Evolutionary conservation across 2,888 invertebrate genomes (phyloP).

Genomic region (Ellobium chinense): DNA sequence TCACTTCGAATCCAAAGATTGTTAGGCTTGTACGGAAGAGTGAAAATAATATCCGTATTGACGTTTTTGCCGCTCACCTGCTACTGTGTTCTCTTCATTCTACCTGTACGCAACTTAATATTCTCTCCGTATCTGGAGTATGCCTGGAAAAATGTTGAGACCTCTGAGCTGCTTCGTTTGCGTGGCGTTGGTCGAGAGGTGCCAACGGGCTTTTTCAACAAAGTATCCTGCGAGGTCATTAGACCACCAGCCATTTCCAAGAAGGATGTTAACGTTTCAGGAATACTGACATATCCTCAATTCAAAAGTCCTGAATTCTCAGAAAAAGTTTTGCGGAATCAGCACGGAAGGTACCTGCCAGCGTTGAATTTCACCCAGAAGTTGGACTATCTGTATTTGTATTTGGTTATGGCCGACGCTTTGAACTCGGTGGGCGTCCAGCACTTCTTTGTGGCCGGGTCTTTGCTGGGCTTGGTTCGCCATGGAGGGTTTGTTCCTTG

Average conservation of each 20-base stretch:
- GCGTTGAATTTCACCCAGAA: neutral
- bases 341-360: constrained; percentile 14
- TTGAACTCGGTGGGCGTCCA: neutral
- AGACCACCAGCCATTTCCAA: neutral
- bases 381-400: neutral
- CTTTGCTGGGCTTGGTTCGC: constrained; percentile 16
- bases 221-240: neutral
- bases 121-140: neutral
- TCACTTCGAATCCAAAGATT: too few species aligned
- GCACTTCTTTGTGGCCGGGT: constrained; percentile 18
- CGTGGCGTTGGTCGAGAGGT: neutral
- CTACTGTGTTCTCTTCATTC: neutral
- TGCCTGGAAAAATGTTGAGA: constrained; percentile 11
- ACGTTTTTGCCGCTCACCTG: neutral
- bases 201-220: neutral
- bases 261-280: neutral
- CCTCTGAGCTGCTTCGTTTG: neutral
- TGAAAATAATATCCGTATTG: neutral
- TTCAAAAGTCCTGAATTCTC: neutral
- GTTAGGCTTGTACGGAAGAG: too few species aligned
- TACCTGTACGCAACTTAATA: neutral
- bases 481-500: constrained; percentile 33
- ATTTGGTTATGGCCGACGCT: neutral
- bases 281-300: neutral
- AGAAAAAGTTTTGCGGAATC: neutral